Evolutionary conservation across 2,888 invertebrate species (phyloP).

Genomic region (Arctia plantaginis): DNA sequence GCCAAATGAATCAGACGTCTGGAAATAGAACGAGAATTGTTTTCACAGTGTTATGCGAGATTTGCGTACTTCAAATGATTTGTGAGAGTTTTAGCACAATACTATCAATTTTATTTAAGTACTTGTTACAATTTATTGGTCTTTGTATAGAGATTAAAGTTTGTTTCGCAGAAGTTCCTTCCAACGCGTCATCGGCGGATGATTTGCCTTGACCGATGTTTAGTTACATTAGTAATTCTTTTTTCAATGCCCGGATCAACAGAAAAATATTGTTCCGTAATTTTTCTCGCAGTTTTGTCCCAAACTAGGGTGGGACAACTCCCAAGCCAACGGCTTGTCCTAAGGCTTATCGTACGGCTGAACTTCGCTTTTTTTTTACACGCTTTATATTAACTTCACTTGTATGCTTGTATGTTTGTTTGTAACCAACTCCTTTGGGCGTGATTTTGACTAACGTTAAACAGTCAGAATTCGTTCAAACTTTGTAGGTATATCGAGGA

Average conservation of each 20-base stretch:
- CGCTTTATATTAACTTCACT: too few species aligned
- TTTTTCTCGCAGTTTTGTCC: too few species aligned
- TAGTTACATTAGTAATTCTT: not conserved
- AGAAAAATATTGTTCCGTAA: not conserved
- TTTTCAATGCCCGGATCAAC: not conserved
- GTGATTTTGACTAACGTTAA: too few species aligned
- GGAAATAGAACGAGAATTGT: conserved; percentile 16
- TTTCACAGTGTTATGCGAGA: conserved; percentile 12
- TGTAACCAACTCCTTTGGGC: too few species aligned
- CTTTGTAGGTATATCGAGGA: too few species aligned
- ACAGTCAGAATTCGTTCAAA: too few species aligned
- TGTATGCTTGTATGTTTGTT: too few species aligned
- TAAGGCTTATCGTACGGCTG: too few species aligned
- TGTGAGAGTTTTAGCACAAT: conserved; percentile 17
- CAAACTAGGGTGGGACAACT: too few species aligned
- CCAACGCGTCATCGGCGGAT: not conserved
- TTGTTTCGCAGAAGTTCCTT: not conserved
- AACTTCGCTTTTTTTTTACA: too few species aligned
- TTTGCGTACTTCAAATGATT: conserved; percentile 14
- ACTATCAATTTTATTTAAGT: conserved; percentile 16
- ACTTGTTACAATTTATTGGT: conserved; percentile 8
- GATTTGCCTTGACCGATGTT: not conserved
- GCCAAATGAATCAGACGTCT: conserved; percentile 30
- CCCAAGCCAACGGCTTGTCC: too few species aligned
- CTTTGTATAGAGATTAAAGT: not conserved